Evolutionary conservation across 2,888 invertebrate genomes (phyloP).

Genomic region (Cephalotes varians): DNA sequence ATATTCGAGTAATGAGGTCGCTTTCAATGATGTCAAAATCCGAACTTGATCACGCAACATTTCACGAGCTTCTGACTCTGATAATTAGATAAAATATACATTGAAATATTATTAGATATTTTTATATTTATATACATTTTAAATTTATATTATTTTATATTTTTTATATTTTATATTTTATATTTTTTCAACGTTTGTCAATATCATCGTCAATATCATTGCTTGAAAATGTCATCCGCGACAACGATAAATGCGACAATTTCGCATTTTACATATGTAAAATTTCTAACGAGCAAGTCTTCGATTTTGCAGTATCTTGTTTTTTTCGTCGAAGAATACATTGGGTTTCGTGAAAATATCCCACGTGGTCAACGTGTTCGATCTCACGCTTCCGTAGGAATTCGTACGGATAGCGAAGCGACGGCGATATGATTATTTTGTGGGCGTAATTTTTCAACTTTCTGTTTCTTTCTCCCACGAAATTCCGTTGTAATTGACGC

Average conservation of each 20-base stretch:
- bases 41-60: neutral
- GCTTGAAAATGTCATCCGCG: neutral
- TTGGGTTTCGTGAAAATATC: neutral
- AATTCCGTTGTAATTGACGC: slow-evolving; percentile 1
- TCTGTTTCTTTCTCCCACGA: neutral
- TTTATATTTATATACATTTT: neutral
- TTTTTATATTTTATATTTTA: neutral
- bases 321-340: neutral
- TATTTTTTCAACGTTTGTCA: neutral
- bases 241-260: neutral
- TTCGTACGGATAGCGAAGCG: slow-evolving; percentile 43
- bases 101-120: neutral
- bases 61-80: neutral
- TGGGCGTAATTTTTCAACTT: slow-evolving; percentile 55
- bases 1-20: neutral
- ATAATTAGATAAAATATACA: neutral
- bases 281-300: neutral
- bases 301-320: neutral
- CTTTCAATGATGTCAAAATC: neutral
- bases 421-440: slow-evolving; percentile 26
- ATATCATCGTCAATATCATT: neutral
- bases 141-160: neutral
- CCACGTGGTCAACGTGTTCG: slow-evolving; percentile 52
- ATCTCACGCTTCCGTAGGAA: slow-evolving; percentile 45
- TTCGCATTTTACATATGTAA: neutral